Evolutionary conservation across 2,888 invertebrate species (phyloP).

Genomic region (Napeogenes inachia): DNA sequence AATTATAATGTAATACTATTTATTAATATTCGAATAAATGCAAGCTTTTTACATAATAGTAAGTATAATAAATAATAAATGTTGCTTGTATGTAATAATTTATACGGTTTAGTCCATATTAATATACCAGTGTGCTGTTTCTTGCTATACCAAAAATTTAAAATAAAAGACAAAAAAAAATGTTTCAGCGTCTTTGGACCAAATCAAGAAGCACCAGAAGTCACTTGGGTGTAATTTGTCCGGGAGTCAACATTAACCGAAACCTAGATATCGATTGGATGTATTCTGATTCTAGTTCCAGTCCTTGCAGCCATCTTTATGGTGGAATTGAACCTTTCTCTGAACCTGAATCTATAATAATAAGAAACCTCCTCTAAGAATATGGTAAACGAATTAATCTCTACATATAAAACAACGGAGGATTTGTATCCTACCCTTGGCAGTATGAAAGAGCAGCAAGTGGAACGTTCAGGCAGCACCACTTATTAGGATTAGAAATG

Average conservation of each 20-base stretch:
- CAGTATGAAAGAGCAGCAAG: constrained; percentile 74
- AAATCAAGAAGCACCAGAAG: constrained; percentile 77
- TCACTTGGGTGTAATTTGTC: constrained; percentile 65
- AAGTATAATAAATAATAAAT: too few species aligned
- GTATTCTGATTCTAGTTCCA: constrained; percentile 74
- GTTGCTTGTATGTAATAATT: too few species aligned
- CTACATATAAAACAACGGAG: constrained; percentile 86
- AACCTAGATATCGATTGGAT: constrained; percentile 86
- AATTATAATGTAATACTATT: too few species aligned
- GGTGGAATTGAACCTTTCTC: constrained; percentile 80
- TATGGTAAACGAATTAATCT: constrained; percentile 70
- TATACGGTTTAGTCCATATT: too few species aligned
- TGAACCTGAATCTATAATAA: constrained; percentile 79
- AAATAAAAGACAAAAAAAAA: too few species aligned
- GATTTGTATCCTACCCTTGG: constrained; percentile 83
- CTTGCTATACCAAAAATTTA: too few species aligned
- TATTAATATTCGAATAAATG: too few species aligned
- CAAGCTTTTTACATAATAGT: too few species aligned
- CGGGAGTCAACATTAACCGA: constrained; percentile 85
- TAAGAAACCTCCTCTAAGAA: constrained; percentile 75
- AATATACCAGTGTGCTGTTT: too few species aligned
- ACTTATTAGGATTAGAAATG: constrained; percentile 52
- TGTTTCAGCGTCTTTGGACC: constrained; percentile 79
- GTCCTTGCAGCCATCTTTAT: constrained; percentile 80
- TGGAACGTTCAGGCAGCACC: constrained; percentile 56